A percentile compares a stretch with the other conserved stretches of the same genome.
Conservation (phyloP, 2,888 invertebrate species). For the Drosophila differens region DNA sequence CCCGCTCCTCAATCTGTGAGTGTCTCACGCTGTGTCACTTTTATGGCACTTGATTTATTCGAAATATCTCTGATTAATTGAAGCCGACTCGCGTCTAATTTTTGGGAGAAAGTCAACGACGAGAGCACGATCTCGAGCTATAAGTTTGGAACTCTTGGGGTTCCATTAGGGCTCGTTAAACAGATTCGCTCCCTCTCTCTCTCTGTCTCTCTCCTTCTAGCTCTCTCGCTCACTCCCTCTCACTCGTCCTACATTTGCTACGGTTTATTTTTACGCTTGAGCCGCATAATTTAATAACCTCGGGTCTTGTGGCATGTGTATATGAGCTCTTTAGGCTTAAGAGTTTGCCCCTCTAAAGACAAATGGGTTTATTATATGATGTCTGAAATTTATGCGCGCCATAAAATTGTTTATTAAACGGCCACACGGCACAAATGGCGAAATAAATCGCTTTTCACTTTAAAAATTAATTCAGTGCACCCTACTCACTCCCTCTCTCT, state of each 20-base stretch:
- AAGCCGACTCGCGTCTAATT: constrained; percentile 68
- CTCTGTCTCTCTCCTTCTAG: neutral
- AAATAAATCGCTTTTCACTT: constrained; percentile 80
- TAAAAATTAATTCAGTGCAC: constrained; percentile 56
- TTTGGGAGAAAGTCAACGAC: constrained; percentile 64
- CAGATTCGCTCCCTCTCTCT: constrained; percentile 26
- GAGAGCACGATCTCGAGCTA: constrained; percentile 21
- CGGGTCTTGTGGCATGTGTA: constrained; percentile 44
- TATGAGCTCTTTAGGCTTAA: constrained; percentile 49
- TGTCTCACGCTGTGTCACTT: constrained; percentile 77
- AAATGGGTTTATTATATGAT: constrained; percentile 78
- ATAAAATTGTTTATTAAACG: constrained; percentile 79
- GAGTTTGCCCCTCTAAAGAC: constrained; percentile 52
- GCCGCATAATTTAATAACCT: constrained; percentile 75
- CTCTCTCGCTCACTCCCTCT: constrained; percentile 15
- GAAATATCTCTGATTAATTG: constrained; percentile 76
- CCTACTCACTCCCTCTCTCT: neutral
- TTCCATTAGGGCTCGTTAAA: constrained; percentile 75
- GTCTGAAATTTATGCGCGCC: constrained; percentile 76
- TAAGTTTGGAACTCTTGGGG: constrained; percentile 24
- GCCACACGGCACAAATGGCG: constrained; percentile 74
- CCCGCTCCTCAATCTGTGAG: constrained; percentile 6
- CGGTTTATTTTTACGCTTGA: constrained; percentile 79
- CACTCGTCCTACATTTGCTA: constrained; percentile 69
- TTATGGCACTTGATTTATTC: constrained; percentile 78